These are phyloP conservation scores for Eumaeus atala DNA, from an alignment of 1,140 invertebrate species.

Conservation along the genomic window DNA sequence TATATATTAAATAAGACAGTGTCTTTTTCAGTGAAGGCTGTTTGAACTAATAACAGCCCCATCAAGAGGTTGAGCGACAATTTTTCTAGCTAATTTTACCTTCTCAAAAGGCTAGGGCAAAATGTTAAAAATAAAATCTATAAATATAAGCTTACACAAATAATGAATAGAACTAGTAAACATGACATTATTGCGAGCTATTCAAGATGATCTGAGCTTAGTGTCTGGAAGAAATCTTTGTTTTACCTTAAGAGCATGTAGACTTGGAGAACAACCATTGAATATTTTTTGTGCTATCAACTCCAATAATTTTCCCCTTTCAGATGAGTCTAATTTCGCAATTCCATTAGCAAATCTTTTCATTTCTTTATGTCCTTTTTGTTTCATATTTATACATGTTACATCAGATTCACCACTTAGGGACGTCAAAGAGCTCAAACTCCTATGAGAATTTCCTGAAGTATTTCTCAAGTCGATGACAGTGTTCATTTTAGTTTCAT, in stretches of 20 bases:
- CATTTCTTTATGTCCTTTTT: conserved; percentile 28
- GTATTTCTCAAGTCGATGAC: conserved; percentile 48
- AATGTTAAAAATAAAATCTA: no score
- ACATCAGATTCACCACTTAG: conserved; percentile 57
- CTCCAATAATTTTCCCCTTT: conserved; percentile 44
- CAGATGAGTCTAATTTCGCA: conserved; percentile 38
- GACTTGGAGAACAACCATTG: conserved; percentile 32
- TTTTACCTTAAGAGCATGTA: conserved; percentile 10
- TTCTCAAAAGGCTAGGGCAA: no score
- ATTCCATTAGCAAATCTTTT: conserved; percentile 45
- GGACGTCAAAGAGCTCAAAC: conserved; percentile 32
- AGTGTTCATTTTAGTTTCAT: conserved; percentile 23
- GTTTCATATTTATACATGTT: conserved; percentile 34
- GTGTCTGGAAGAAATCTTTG: no score
- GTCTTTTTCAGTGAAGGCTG: no score
- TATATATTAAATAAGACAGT: no score
- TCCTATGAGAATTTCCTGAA: conserved; percentile 26
- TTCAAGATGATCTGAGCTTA: no score
- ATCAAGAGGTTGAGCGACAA: no score
- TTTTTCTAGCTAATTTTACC: no score
- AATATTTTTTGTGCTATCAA: conserved; percentile 54
- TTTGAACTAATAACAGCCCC: no score
- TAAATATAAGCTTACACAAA: no score
- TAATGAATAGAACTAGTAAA: no score
- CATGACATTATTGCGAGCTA: no score